Percentiles rank a stretch among this genome's conserved stretches.
These are phyloP conservation scores for Thera britannica DNA, from an alignment of 2,888 invertebrate species.

Conservation along the genomic window DNA sequence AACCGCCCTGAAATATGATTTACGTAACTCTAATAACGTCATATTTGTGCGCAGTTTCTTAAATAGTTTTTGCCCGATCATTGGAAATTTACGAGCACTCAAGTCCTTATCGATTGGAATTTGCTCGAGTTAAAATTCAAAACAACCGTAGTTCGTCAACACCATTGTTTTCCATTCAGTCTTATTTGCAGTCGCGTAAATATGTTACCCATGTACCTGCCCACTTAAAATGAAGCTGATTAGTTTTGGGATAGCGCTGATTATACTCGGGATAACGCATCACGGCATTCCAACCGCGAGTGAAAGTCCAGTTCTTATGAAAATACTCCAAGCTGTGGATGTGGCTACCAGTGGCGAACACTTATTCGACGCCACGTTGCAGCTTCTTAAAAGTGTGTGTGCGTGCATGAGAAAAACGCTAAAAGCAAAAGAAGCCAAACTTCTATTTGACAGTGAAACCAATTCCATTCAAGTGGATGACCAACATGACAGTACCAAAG, in stretches of 20 bases:
- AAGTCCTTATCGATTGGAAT: constrained; percentile 37
- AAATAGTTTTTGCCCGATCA: constrained; percentile 12
- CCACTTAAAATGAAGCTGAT: constrained; percentile 59
- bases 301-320: constrained; percentile 59
- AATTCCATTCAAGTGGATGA: constrained; percentile 46
- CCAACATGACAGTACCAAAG: constrained; percentile 39
- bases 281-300: constrained; percentile 37
- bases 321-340: constrained; percentile 66
- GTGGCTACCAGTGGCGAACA: constrained; percentile 62
- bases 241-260: constrained; percentile 28
- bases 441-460: constrained; percentile 40
- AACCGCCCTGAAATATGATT: background rate
- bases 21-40: background rate
- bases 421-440: constrained; percentile 50
- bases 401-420: constrained; percentile 66
- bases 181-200: constrained; percentile 49
- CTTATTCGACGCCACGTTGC: constrained; percentile 64
- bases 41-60: constrained; percentile 4
- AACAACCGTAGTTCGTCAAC: constrained; percentile 60
- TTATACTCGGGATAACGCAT: constrained; percentile 27
- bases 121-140: constrained; percentile 46
- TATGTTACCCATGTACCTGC: constrained; percentile 58
- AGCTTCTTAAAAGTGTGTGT: constrained; percentile 70
- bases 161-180: constrained; percentile 60
- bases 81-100: constrained; percentile 11